Evolutionary conservation across 2,888 invertebrate species (phyloP), one percentile per base, ranked within the genome.

Genomic region (Tridacna crocea): DNA sequence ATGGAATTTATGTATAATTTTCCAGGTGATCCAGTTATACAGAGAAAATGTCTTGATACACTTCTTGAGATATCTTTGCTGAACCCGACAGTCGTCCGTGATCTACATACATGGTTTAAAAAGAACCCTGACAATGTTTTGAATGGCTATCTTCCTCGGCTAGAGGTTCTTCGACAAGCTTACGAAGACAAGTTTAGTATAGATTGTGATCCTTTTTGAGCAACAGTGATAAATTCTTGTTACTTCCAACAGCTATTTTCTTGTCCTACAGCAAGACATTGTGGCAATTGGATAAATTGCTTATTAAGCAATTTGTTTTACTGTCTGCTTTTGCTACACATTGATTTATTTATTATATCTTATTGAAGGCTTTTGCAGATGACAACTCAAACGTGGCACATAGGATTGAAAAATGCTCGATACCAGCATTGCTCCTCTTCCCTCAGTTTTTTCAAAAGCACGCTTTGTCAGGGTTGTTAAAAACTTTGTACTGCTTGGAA

Each of bases 31-130:
- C 72, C 58, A 19, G 22, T 46, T 11, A 79, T 85, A 17, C 66
- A 68, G n/a, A 36, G 77, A 4, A 77, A 78, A 47, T 83, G 83
- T 48, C 24, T 85, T 13, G 81, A 85, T 27, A 75, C 72, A 17
- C 24, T 83, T 15, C 48, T 85, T n/a, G 85, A 85, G 60, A 27
- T 85, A 24, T 77, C 80, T 36, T 73, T 79, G 63, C 68, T 81
- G 17, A 74, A 75, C 17, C 80, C 82, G 0, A 26, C 73, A 27
- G n/a, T 82, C 3, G 24, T 85, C 58, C 46, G 47, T 19, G 72
- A 51, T 17, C 24, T 85, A 15, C 85, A 80, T n/a, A 26, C 51
- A 4, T 82, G 81, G 84, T 79, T 79, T 36, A 26, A 19, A 13
- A 58, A 55, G 22, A 68, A 65, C 15, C 46, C 58, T 22, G 47